A percentile compares a stretch with the other conserved stretches of the same genome.
Conservation (phyloP, 2,113 vertebrate species). For the Acrocephalus arundinaceus region DNA sequence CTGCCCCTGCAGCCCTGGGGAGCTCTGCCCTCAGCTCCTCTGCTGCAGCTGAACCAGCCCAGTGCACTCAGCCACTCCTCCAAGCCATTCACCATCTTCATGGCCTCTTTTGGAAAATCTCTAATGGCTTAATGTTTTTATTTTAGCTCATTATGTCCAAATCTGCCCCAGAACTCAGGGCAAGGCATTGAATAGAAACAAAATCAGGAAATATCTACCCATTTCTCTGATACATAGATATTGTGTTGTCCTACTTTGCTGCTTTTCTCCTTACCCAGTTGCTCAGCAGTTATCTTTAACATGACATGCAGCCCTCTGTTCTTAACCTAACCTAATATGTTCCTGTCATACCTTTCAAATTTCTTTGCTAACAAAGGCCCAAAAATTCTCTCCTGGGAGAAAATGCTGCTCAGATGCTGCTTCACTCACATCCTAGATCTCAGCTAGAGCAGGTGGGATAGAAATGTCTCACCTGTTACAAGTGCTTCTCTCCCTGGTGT, state of each 20-base stretch:
- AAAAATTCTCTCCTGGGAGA: not conserved
- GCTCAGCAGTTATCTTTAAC: not conserved
- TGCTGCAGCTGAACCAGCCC: not conserved
- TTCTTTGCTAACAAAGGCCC: not conserved
- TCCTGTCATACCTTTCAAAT: not conserved
- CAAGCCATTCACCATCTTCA: not conserved
- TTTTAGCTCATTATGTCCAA: not conserved
- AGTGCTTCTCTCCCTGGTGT: not conserved
- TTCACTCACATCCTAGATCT: not conserved
- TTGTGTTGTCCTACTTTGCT: not conserved
- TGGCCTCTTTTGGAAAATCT: not conserved
- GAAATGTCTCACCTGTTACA: not conserved
- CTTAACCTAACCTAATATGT: not conserved
- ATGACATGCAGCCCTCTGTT: not conserved
- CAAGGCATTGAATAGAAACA: not conserved
- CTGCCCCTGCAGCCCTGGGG: not conserved
- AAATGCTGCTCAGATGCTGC: not conserved
- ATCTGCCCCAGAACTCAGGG: not conserved
- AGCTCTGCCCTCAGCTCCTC: not conserved
- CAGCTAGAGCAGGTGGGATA: not conserved
- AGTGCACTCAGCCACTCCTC: not conserved
- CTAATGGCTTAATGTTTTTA: not conserved
- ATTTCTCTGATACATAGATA: not conserved
- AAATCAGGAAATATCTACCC: not conserved
- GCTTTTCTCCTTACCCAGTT: not conserved